Conservation (phyloP, 2,113 vertebrate species). For the Rhodinocichla rosea region DNA sequence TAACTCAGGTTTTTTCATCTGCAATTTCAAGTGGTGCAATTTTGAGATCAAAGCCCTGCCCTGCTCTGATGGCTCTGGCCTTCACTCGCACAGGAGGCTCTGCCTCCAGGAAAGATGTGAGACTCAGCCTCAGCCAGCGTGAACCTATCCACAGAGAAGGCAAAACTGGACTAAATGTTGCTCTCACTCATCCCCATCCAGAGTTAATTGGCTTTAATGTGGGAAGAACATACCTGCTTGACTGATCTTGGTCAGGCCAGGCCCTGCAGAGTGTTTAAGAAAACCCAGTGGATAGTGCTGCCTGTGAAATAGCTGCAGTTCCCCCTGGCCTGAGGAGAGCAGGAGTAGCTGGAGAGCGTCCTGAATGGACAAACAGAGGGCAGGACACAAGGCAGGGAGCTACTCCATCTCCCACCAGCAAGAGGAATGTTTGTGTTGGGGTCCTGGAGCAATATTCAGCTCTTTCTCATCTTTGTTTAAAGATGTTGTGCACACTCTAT, state of each 20-base stretch:
- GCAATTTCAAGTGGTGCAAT: background rate
- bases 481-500: background rate
- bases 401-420: background rate
- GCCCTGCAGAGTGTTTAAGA: background rate
- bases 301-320: background rate
- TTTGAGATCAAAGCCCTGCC: slow-evolving; percentile 43
- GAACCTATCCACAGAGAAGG: background rate
- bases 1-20: background rate
- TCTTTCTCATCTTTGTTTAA: background rate
- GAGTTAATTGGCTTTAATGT: slow-evolving; percentile 29
- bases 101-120: background rate
- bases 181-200: background rate
- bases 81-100: background rate
- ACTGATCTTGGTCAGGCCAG: background rate
- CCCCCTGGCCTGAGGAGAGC: background rate
- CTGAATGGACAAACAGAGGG: background rate
- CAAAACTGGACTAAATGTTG: background rate
- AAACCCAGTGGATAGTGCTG: background rate
- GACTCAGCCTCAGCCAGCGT: background rate
- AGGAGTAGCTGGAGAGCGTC: background rate
- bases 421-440: background rate
- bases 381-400: background rate
- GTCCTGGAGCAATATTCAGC: background rate
- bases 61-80: background rate
- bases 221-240: background rate